phyloP scores from a whole-genome alignment of 2,113 vertebrate species.

The Eublepharis macularius region DNA sequence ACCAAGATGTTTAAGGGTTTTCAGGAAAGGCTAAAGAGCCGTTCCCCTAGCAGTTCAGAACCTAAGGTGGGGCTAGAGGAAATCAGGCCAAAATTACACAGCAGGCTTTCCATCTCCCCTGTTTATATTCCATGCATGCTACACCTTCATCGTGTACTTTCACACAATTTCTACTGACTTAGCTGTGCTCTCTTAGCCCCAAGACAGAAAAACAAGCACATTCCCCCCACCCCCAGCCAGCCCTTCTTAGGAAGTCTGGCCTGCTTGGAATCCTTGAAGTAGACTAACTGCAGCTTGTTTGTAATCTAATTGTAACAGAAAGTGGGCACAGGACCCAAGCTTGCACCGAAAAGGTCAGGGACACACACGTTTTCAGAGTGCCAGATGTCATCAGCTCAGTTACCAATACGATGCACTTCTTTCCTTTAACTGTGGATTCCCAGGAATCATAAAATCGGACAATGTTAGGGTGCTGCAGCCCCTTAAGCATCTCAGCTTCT shows the following conservation, averaged over 20 bases:
- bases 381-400: slow-evolving; percentile 97
- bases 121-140: neutral
- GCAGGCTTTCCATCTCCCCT: neutral
- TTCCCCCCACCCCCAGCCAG: too few relatives aligned
- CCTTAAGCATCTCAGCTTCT: slow-evolving; percentile 95
- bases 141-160: neutral
- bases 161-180: neutral
- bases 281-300: neutral
- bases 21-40: too few relatives aligned
- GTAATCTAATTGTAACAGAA: neutral
- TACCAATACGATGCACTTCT: slow-evolving; percentile 94
- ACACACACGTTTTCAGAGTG: slow-evolving; percentile 90
- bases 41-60: too few relatives aligned
- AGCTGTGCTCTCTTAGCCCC: neutral
- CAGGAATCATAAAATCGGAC: slow-evolving; percentile 96
- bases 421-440: slow-evolving; percentile 89
- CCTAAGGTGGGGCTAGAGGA: neutral
- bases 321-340: neutral
- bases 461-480: slow-evolving; percentile 93
- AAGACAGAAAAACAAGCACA: neutral
- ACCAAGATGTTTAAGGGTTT: too few relatives aligned
- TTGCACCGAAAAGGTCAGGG: too few relatives aligned
- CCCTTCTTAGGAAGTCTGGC: neutral
- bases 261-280: neutral
- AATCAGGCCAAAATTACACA: neutral